Evolutionary conservation across 2,888 invertebrate genomes (phyloP), one percentile per base, ranked within the genome.

Genomic region (Apodemia duryi): DNA sequence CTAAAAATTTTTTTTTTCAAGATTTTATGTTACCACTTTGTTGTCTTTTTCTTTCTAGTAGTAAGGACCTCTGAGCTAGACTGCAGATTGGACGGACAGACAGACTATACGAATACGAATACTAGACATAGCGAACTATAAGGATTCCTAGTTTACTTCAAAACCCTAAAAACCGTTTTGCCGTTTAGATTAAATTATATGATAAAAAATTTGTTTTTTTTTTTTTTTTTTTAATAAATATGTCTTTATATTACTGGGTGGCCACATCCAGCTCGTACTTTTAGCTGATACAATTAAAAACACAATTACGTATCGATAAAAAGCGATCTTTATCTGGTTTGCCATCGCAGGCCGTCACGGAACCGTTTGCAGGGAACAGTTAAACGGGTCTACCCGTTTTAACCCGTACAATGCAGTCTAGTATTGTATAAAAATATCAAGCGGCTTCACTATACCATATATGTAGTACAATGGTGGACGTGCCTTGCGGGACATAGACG

Each of bases 381-480:
- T 46, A 46, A 41, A 28, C 46, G 49, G 46, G 46, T 46, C 13
- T 46, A 46, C 46, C 46, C 46, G 46, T 46, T 46, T 46, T 46
- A 46, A 46, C 46, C 46, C 46, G 64, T 67, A 88, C 89, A 89
- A 89, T 85, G 84, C 82, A 75, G 79, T 79, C 81, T 81, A 80
- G 82, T 75, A 76, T 82, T 84, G 82, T 85, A 89, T 88, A 90
- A 90, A 90, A 90, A 90, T 90, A 88, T 88, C 85, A 74, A 83
- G 83, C 78, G 52, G 61, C 61, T 65, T 52, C 57, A 57, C 57
- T 57, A 32, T 81, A 76, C 90, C 91, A 86, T 91, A 90, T 91
- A 89, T 83, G 89, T 81, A 75, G 81, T 74, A 91, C 90, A 91
- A 91, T 91, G 85, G 88, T 68, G 73, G 80, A 90, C 87, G 87